Evolutionary conservation across 2,797 vertebrate genomes (phyloP).

Genomic region (Epinephelus coioides): DNA sequence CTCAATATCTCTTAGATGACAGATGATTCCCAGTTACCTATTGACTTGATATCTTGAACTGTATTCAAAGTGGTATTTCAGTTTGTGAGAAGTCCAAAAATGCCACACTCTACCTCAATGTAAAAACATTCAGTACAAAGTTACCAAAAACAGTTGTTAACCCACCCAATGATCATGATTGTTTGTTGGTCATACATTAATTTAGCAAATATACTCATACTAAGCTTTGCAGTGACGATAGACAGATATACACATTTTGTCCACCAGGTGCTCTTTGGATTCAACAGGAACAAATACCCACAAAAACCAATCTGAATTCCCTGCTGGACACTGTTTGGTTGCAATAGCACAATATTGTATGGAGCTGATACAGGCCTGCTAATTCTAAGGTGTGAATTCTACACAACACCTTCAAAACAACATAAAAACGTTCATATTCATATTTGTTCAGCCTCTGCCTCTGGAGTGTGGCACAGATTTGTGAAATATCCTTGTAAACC

Average conservation of each 20-base stretch:
- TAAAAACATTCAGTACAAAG: constrained; percentile 41
- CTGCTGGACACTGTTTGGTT: constrained; percentile 46
- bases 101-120: constrained; percentile 22
- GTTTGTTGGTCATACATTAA: constrained; percentile 12
- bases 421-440: constrained; percentile 11
- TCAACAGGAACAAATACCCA: constrained; percentile 33
- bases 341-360: constrained; percentile 8
- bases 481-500: not conserved
- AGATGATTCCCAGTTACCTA: constrained; percentile 5
- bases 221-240: constrained; percentile 24
- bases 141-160: constrained; percentile 10
- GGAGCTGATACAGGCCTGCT: constrained; percentile 38
- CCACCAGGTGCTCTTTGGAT: constrained; percentile 61
- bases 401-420: constrained; percentile 1
- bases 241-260: constrained; percentile 4
- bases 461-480: constrained; percentile 7
- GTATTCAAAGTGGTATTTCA: constrained; percentile 1
- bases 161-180: not conserved
- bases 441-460: constrained; percentile 21
- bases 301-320: constrained; percentile 6
- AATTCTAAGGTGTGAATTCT: not conserved
- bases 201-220: constrained; percentile 14
- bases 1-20: constrained; percentile 12
- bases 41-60: constrained; percentile 2
- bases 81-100: constrained; percentile 1